Evolutionary conservation across 1,140 invertebrate species (phyloP), one percentile per base, ranked within the genome.

Genomic region (Drosophila elegans): DNA sequence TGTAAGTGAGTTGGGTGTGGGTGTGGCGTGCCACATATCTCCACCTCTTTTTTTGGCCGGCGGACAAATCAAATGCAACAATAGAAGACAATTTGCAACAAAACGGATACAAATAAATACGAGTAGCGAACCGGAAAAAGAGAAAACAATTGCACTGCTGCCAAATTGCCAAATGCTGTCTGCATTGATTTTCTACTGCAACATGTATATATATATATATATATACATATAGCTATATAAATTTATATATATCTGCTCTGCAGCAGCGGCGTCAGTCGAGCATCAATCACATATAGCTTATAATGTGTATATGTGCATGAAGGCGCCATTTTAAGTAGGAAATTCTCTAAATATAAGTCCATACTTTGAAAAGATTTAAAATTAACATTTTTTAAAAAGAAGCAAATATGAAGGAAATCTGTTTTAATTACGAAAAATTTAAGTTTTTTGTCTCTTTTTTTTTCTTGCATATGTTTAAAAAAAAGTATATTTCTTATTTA

Each of bases 11-110:
- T 39, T 38, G 34, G 42, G 46, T 49, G 80, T 78, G 83, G 78
- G 83, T 82, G 82, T 88, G 82, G 62, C 82, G 60, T 66, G 55
- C 44, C 56, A 16, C n/a, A 32, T 49, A 61, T 72, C 51, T 69
- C 49, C 21, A 16, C 49, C 67, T 34, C 41, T 72, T 71, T 36
- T 21, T 32, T 34, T 9, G 44, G 55, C 41, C 49, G 48, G 52
- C 66, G 69, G 59, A 71, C 74, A 86, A 86, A 86, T 86, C 81
- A 80, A 84, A 84, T 73, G 81, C 76, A 77, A 63, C 56, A 76
- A 84, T 61, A 57, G 46, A 53, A 75, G 51, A 54, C 53, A 67
- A 60, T 77, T 67, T 38, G 51, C 51, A 59, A 44, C 32, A 66
- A 44, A 63, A 67, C 21, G 11, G 38, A 29, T 21, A 27, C 12